These are phyloP conservation scores for Andrena praecox DNA, from an alignment of 2,888 invertebrate species.

Conservation along the genomic window DNA sequence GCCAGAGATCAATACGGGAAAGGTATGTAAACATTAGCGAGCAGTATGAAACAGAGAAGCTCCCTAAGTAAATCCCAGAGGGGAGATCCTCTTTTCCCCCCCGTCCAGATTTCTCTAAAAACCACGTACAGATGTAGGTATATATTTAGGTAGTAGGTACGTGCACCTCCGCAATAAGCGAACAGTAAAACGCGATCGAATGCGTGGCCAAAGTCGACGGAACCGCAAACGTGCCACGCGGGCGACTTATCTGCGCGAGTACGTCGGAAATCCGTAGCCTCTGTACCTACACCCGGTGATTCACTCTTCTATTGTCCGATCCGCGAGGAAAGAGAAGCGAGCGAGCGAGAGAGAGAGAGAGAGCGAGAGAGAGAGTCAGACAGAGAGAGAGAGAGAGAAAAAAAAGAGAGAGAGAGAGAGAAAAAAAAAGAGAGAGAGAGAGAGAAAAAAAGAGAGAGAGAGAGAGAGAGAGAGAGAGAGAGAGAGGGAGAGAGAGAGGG, in stretches of 20 bases:
- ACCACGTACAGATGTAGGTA: too few relatives aligned
- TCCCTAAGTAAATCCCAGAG: background rate
- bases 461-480: constrained; percentile 8
- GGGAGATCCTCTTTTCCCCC: background rate
- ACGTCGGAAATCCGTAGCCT: constrained; percentile 45
- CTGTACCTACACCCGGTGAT: constrained; percentile 66
- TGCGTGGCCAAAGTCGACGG: constrained; percentile 7
- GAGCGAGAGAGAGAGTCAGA: constrained; percentile 14
- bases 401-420: constrained; percentile 11
- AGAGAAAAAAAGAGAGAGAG: constrained; percentile 8
- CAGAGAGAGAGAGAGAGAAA: constrained; percentile 10
- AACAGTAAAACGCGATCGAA: constrained; percentile 22
- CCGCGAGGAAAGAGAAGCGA: constrained; percentile 21
- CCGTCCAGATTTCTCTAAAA: constrained; percentile 6
- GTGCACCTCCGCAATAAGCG: background rate
- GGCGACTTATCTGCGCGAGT: constrained; percentile 61
- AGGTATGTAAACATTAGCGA: constrained; percentile 4
- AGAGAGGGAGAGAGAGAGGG: constrained; percentile 9
- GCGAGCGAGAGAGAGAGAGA: constrained; percentile 2
- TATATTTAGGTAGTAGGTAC: too few relatives aligned
- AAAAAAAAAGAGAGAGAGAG: constrained; percentile 8
- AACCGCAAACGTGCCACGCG: constrained; percentile 47
- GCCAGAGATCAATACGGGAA: constrained; percentile 18
- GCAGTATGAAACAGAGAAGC: background rate
- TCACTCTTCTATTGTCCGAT: constrained; percentile 63